These are phyloP conservation scores for Pitta sordida DNA, from an alignment of 2,113 vertebrate species.

Conservation along the genomic window DNA sequence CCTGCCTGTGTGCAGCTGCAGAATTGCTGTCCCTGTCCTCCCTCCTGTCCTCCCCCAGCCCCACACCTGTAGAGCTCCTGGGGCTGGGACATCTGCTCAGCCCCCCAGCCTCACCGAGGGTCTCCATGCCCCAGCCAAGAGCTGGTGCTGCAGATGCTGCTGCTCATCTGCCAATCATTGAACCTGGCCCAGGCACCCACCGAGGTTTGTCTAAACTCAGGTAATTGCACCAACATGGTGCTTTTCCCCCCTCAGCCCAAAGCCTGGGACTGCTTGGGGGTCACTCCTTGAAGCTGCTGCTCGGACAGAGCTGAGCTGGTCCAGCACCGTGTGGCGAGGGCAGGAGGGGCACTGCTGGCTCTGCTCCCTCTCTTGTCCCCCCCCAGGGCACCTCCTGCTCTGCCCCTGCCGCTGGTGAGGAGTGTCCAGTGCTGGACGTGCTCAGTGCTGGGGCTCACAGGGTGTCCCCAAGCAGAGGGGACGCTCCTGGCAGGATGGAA, in stretches of 20 bases:
- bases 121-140: neutral
- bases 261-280: accelerated
- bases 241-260: neutral
- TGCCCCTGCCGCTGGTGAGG: accelerated
- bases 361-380: neutral
- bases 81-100: neutral
- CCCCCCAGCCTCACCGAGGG: neutral
- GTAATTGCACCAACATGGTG: neutral
- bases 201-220: neutral
- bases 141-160: neutral
- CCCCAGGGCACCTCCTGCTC: neutral
- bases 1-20: neutral
- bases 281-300: neutral
- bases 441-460: neutral
- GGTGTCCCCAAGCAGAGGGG: neutral
- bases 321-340: accelerated
- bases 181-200: accelerated
- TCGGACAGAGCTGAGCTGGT: neutral
- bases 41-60: neutral
- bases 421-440: accelerated
- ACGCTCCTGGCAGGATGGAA: neutral
- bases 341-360: neutral
- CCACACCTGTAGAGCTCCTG: neutral
- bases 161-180: neutral
- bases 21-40: accelerated